Evolutionary conservation across 2,113 vertebrate species (phyloP).

Genomic region (Hemibates koningsi): DNA sequence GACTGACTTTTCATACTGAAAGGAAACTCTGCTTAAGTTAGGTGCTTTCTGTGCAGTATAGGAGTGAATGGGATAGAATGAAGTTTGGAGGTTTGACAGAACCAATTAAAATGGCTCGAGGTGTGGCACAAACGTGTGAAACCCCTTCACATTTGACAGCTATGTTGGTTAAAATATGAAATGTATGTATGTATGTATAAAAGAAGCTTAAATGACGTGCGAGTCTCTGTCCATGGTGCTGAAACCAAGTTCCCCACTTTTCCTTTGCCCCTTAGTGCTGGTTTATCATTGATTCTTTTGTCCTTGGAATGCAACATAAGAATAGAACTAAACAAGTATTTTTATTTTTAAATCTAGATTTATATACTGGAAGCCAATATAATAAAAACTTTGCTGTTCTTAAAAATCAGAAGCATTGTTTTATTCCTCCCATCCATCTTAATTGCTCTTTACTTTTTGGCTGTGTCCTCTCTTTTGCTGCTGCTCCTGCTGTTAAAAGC

Average conservation of each 20-base stretch:
- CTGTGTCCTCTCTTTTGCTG: not conserved
- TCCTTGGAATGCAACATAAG: not conserved
- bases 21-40: not conserved
- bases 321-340: not conserved
- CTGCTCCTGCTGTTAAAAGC: not conserved
- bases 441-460: not conserved
- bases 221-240: conserved; percentile 57
- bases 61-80: not conserved
- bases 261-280: not conserved
- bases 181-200: not conserved
- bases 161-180: not conserved
- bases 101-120: not conserved
- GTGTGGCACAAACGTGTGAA: not conserved
- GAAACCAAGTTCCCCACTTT: not conserved
- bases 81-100: conserved; percentile 5
- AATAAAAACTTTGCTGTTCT: not conserved
- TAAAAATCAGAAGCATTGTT: not conserved
- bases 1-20: not conserved
- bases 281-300: not conserved
- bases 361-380: not conserved
- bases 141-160: not conserved
- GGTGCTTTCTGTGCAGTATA: not conserved
- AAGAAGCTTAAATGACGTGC: not conserved
- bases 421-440: not conserved
- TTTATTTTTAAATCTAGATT: not conserved